Base-by-base conservation (phyloP, 2,888 invertebrate genomes). In the Bugula neritina region DNA sequence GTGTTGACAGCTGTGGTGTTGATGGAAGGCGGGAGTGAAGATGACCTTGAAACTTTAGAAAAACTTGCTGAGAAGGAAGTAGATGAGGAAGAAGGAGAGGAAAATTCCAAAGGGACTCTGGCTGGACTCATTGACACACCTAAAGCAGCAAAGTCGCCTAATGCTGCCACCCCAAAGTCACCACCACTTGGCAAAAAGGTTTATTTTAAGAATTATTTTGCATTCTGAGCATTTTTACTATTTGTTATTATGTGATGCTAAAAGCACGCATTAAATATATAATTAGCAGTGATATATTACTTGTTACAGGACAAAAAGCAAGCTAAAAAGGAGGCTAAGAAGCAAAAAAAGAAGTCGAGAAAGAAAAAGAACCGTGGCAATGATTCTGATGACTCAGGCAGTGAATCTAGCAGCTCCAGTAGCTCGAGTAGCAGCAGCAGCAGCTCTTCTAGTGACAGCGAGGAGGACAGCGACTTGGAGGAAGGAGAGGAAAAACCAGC, bases 1-100 rank as follows among this genome's bases (percentile, higher is more conserved):
- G n/a, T n/a, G n/a, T n/a, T 79, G 79, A n/a, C 76, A 72, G 96
- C 94, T 57, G 98, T 99, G 3, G 94, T 99, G 75, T 92, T 94
- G 83, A 87, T 99, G 58, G 98, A 99, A 86, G 98, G 96, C 57
- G 88, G 88, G 3, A 80, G 81, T 23, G 87, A 87, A 74, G 91
- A 92, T 78, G 97, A 97, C 85, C 85, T 96, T 25, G 91, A 90
- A 77, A 88, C 90, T 34, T 87, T 97, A n/a, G 93, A 95, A 54
- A 79, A 77, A 63, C 78, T 75, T 70, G 74, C 80, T 31, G 63
- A 63, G 13, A 31, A 72, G 21, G 73, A 72, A 52, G 73, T 25
- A 23, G 73, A 35, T 34, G 73, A 71, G 10, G 69, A 69, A 5
- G 54, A 71, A 34, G 35, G 23, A 27, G 71, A 69, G 34, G 54